These are phyloP conservation scores for Microchrysa polita DNA, from an alignment of 2,888 invertebrate genomes.

Conservation along the genomic window DNA sequence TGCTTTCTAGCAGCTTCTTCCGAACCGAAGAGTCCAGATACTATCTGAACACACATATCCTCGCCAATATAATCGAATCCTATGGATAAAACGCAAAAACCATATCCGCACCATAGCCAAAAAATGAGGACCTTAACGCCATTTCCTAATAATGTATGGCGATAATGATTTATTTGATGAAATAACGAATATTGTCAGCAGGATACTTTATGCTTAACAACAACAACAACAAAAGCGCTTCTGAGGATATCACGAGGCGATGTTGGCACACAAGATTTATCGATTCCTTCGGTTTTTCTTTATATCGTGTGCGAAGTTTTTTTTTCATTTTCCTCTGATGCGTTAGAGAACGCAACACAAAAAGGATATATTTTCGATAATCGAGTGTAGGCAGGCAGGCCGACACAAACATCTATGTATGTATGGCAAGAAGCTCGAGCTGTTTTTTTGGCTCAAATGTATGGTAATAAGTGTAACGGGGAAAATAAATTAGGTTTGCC, in stretches of 20 bases:
- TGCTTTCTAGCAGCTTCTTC: too few species aligned
- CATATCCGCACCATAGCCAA: too few species aligned
- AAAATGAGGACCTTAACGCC: not conserved
- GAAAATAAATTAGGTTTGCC: slow-evolving; percentile 36
- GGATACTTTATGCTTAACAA: slow-evolving; percentile 13
- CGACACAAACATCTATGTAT: not conserved
- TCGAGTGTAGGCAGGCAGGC: not conserved
- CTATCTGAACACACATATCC: too few species aligned
- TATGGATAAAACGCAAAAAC: too few species aligned
- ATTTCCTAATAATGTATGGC: slow-evolving; percentile 18
- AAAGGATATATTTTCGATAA: slow-evolving; percentile 11
- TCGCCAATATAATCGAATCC: too few species aligned
- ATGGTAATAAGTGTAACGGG: slow-evolving; percentile 31
- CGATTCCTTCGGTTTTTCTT: slow-evolving; percentile 13
- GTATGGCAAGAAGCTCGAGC: too few species aligned
- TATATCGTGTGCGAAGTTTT: too few species aligned
- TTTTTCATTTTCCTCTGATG: too few species aligned
- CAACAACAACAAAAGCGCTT: not conserved
- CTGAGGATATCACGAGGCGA: slow-evolving; percentile 12
- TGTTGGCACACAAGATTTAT: slow-evolving; percentile 18
- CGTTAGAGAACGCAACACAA: not conserved
- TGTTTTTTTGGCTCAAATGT: not conserved
- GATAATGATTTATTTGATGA: slow-evolving; percentile 33
- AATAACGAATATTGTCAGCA: slow-evolving; percentile 29
- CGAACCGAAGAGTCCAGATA: too few species aligned